Conservation (phyloP, 2,113 vertebrate genomes). For the Pomatostomus ruficeps region DNA sequence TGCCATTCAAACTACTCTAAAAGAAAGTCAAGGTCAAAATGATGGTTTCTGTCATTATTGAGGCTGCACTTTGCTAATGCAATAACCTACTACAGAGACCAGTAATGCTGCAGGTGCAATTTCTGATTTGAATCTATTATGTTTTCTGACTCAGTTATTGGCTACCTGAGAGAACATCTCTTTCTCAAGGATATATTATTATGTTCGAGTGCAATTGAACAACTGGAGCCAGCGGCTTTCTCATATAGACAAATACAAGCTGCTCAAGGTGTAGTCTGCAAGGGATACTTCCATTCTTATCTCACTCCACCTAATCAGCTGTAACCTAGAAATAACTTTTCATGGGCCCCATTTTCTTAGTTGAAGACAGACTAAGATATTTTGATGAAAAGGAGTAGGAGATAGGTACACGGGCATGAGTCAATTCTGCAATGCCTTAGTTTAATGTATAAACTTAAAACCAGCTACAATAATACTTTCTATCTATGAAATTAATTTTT, state of each 20-base stretch:
- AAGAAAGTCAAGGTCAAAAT: not conserved
- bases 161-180: not conserved
- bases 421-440: not conserved
- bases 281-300: not conserved
- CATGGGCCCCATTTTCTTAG: fast-evolving
- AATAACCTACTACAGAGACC: not conserved
- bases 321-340: not conserved
- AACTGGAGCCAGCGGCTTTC: not conserved
- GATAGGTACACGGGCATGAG: fast-evolving
- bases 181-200: not conserved
- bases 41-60: not conserved
- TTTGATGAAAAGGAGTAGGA: fast-evolving
- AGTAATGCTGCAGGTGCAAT: not conserved
- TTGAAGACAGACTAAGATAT: not conserved
- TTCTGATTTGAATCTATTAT: not conserved
- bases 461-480: not conserved
- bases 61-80: not conserved
- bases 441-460: not conserved
- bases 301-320: not conserved
- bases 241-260: not conserved
- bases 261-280: not conserved
- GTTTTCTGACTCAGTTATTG: not conserved
- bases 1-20: not conserved
- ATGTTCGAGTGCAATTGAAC: not conserved
- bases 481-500: not conserved